Conservation (phyloP, 2,113 vertebrate species). For the Plecturocebus donacophilus region DNA sequence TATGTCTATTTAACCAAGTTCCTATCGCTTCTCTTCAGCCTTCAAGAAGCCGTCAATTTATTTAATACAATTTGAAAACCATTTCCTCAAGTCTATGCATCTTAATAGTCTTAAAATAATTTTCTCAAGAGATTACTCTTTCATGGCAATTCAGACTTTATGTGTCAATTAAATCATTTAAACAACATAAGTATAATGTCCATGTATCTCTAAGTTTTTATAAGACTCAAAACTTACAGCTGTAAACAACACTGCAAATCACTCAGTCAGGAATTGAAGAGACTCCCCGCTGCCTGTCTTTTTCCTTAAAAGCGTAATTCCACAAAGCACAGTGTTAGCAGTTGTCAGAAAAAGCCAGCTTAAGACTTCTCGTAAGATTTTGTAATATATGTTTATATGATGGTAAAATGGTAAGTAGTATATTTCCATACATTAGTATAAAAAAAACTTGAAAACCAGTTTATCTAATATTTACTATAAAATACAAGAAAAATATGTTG, state of each 20-base stretch:
- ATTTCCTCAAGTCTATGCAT: background rate
- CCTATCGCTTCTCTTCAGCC: background rate
- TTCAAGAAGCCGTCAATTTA: background rate
- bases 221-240: background rate
- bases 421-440: background rate
- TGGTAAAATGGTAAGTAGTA: background rate
- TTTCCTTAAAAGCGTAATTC: constrained; percentile 1
- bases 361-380: background rate
- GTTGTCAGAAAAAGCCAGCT: background rate
- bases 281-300: background rate
- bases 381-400: background rate
- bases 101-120: background rate
- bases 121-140: background rate
- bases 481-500: background rate
- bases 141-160: background rate
- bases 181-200: background rate
- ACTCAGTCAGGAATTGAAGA: background rate
- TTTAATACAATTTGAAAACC: background rate
- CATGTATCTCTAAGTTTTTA: background rate
- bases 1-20: background rate
- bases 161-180: background rate
- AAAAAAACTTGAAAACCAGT: background rate
- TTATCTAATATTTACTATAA: background rate
- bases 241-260: background rate
- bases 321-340: background rate